Conservation (phyloP, 2,888 invertebrate genomes). For the Epinotia bilunana region DNA sequence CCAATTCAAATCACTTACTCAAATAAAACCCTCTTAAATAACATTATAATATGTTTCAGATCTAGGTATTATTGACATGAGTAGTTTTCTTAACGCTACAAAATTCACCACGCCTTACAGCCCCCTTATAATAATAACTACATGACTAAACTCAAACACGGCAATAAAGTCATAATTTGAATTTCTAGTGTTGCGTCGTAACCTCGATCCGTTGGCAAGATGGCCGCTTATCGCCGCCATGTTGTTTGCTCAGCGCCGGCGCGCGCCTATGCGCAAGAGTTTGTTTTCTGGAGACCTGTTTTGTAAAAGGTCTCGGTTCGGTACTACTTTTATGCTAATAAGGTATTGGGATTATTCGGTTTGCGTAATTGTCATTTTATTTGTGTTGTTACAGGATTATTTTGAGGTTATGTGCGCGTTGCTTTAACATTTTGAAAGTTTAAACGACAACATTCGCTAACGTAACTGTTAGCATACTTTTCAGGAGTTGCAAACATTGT, state of each 20-base stretch:
- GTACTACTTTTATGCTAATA: slow-evolving; percentile 67
- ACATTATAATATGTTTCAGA: neutral
- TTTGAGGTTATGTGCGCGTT: neutral
- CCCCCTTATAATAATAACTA: slow-evolving; percentile 41
- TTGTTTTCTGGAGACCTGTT: slow-evolving; percentile 79
- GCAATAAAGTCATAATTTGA: slow-evolving; percentile 74
- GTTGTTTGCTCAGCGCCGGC: slow-evolving; percentile 72
- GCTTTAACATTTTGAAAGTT: neutral
- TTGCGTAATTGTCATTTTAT: slow-evolving; percentile 51
- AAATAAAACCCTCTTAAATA: neutral
- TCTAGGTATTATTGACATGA: neutral
- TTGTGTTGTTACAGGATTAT: slow-evolving; percentile 7
- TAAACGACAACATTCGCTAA: neutral
- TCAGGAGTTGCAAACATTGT: neutral
- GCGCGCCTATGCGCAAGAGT: slow-evolving; percentile 75
- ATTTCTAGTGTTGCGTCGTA: slow-evolving; percentile 70
- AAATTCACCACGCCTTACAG: slow-evolving; percentile 9
- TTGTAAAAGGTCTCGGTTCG: slow-evolving; percentile 65
- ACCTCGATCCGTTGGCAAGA: slow-evolving; percentile 78
- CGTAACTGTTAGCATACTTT: neutral
- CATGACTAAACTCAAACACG: slow-evolving; percentile 47
- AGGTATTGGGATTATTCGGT: slow-evolving; percentile 64
- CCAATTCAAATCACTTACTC: neutral
- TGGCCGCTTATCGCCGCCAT: slow-evolving; percentile 82
- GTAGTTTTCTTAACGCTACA: neutral